These are phyloP conservation scores for Ruditapes philippinarum DNA, from an alignment of 1,140 invertebrate species.

Conservation along the genomic window DNA sequence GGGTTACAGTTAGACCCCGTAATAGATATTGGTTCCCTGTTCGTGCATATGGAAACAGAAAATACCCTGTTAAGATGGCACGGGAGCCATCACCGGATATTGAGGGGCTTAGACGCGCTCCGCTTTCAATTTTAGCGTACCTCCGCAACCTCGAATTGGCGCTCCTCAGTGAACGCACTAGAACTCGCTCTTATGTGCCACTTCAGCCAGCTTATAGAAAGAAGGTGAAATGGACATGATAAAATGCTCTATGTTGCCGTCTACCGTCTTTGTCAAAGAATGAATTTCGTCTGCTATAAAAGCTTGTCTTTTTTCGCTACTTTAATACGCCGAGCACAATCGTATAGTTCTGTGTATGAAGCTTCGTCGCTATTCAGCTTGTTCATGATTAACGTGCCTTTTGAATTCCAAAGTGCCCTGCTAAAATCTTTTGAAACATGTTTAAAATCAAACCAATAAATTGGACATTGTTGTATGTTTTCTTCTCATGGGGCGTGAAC, in stretches of 20 bases:
- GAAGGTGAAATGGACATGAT: slow-evolving; percentile 56
- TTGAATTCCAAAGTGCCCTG: slow-evolving; percentile 32
- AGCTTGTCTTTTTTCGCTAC: slow-evolving; percentile 21
- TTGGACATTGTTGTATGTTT: slow-evolving; percentile 59
- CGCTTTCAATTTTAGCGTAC: slow-evolving; percentile 62
- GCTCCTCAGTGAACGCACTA: slow-evolving; percentile 23
- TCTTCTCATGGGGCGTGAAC: slow-evolving; percentile 66
- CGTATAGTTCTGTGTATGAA: not conserved
- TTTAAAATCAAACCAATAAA: slow-evolving; percentile 5
- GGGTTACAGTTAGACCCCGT: slow-evolving; percentile 58
- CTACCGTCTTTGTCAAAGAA: slow-evolving; percentile 12
- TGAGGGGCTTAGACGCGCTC: slow-evolving; percentile 63
- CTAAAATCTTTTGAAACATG: slow-evolving; percentile 2
- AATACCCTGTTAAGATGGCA: slow-evolving; percentile 13
- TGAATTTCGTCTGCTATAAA: not conserved
- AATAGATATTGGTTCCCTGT: slow-evolving; percentile 51
- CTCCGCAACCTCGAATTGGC: slow-evolving; percentile 60
- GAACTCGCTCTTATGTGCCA: slow-evolving; percentile 47
- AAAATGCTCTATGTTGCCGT: slow-evolving; percentile 36
- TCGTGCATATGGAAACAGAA: slow-evolving; percentile 19
- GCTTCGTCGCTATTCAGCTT: slow-evolving; percentile 30
- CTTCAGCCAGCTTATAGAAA: slow-evolving; percentile 42
- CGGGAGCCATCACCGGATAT: slow-evolving; percentile 49
- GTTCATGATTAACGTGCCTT: slow-evolving; percentile 33
- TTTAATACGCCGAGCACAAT: not conserved